Evolutionary conservation across 2,113 vertebrate species (phyloP).

Genomic region (Malurus alboscapulatus): DNA sequence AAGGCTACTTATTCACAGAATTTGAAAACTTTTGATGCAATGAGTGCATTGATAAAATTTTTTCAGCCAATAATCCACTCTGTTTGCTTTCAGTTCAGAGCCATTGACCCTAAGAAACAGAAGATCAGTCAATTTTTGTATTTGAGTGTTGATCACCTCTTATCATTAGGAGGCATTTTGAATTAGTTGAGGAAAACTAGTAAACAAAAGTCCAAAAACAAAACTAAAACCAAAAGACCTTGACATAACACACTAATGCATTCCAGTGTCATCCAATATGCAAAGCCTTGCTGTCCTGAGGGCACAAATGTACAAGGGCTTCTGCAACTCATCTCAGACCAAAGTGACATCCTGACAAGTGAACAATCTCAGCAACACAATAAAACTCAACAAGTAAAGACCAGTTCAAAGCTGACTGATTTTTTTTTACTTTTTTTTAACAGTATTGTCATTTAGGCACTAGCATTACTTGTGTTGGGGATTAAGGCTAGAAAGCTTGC

Average conservation of each 20-base stretch:
- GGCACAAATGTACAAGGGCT: conserved; percentile 35
- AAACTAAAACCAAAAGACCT: conserved; percentile 13
- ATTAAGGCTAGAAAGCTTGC: conserved; percentile 45
- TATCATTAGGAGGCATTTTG: neutral
- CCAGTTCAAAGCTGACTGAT: conserved; percentile 59
- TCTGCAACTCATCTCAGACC: conserved; percentile 49
- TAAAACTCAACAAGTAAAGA: conserved; percentile 66
- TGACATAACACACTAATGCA: conserved; percentile 47
- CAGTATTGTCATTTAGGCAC: conserved; percentile 31
- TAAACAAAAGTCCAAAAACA: conserved; percentile 46
- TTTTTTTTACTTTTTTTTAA: neutral
- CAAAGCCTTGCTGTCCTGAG: conserved; percentile 43
- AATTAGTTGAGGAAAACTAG: conserved; percentile 30
- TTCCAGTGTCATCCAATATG: conserved; percentile 50
- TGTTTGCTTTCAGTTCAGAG: neutral
- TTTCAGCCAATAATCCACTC: neutral
- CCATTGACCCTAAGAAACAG: neutral
- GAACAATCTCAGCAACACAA: conserved; percentile 46
- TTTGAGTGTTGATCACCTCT: neutral
- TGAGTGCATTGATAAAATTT: neutral
- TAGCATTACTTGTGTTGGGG: neutral
- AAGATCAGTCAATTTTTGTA: neutral
- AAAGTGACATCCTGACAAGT: conserved; percentile 48
- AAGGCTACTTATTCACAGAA: neutral
- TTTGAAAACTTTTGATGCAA: neutral